Conservation (phyloP, 2,113 vertebrate genomes). For the Jacana jacana region DNA sequence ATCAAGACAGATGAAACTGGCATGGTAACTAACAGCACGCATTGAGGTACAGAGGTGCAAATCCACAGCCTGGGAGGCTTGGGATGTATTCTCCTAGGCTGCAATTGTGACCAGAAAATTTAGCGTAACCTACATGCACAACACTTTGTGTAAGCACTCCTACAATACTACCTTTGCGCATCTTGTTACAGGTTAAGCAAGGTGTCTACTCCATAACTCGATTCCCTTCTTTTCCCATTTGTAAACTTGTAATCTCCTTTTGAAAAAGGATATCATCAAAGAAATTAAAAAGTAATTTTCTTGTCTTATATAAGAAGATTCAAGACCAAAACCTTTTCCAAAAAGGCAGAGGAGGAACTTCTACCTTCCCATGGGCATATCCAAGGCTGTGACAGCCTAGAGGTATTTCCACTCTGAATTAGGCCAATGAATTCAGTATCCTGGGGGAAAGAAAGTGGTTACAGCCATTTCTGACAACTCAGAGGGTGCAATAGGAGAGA, state of each 20-base stretch:
- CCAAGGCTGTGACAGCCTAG: neutral
- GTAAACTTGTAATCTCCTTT: neutral
- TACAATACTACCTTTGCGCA: neutral
- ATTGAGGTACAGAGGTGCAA: neutral
- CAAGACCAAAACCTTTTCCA: neutral
- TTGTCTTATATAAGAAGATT: neutral
- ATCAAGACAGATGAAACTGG: neutral
- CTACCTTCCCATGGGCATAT: accelerated
- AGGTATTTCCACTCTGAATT: neutral
- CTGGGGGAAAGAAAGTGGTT: neutral
- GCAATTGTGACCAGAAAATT: neutral
- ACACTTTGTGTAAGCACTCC: neutral
- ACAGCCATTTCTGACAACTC: neutral
- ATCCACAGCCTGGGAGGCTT: neutral
- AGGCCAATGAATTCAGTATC: neutral
- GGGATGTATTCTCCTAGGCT: neutral
- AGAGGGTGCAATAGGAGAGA: neutral
- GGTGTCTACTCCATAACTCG: accelerated
- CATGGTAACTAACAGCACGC: accelerated
- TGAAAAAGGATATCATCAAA: neutral
- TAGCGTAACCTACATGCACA: neutral
- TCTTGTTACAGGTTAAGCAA: neutral
- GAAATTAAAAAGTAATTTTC: neutral
- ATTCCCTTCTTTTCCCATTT: neutral
- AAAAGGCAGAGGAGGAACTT: neutral